Conservation (phyloP, 2,888 invertebrate genomes). For the Toxonevra muliebris region DNA sequence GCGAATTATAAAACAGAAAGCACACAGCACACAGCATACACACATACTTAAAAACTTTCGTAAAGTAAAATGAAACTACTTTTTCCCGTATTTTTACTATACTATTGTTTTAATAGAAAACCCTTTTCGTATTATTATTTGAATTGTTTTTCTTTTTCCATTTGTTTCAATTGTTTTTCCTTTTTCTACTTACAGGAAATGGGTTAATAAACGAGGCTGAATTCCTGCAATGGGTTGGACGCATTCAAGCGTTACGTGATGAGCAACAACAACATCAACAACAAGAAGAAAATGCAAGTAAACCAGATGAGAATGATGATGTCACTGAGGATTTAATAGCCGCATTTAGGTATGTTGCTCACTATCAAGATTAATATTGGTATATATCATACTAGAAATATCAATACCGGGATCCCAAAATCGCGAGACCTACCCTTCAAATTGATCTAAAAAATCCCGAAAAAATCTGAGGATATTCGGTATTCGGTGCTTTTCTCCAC, state of each 20-base stretch:
- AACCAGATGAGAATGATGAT: constrained; percentile 69
- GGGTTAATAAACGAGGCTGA: constrained; percentile 81
- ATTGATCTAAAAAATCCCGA: too few species aligned
- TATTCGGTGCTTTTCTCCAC: too few species aligned
- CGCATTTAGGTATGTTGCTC: constrained; percentile 72
- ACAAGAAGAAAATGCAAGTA: constrained; percentile 65
- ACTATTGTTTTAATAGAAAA: too few species aligned
- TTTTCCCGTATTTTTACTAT: too few species aligned
- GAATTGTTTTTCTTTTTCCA: not conserved
- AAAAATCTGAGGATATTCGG: too few species aligned
- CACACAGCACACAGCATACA: too few species aligned
- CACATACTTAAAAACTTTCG: too few species aligned
- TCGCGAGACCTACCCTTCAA: too few species aligned
- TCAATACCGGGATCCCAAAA: too few species aligned
- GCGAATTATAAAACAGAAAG: too few species aligned
- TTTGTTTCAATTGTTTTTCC: constrained; percentile 16
- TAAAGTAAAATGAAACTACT: too few species aligned
- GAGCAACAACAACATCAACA: constrained; percentile 54
- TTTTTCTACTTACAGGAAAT: constrained; percentile 68
- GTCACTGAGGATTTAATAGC: constrained; percentile 83
- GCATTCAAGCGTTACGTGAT: constrained; percentile 76
- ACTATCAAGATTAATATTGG: not conserved
- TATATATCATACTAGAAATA: not conserved
- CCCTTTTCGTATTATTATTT: too few species aligned
- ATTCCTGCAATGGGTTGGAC: constrained; percentile 80